Evolutionary conservation across 2,113 vertebrate species (phyloP), one percentile per base, ranked within the genome.

Genomic region (Brachypteracias leptosomus): DNA sequence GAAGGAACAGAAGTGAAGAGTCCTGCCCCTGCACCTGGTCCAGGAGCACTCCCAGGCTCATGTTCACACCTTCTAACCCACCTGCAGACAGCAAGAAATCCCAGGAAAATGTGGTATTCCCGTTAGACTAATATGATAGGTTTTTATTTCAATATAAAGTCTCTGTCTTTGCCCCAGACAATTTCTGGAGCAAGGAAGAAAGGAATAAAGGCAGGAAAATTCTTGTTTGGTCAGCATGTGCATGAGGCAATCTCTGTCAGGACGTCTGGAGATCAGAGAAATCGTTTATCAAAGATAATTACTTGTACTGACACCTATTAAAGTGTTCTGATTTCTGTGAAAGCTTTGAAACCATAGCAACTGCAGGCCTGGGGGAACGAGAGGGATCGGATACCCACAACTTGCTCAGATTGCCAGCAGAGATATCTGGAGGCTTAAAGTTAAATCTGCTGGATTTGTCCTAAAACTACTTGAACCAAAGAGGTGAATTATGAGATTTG

Each of bases 321-420:
- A 94, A 94, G 95, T 52, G 49, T 72, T 91, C 88, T 95, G 90
- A 96, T 97, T 97, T 96, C 94, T 85, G 85, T 75, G 94, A 96
- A 96, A 95, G 92, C 84, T 93, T 83, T 73, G 97, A 97, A 98
- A 96, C 97, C 97, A 98, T 97, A 88, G 97, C 94, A 98, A 98
- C 98, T 36, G 90, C 94, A 84, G 94, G 87, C 63, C 92, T 52
- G 75, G 67, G 94, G 88, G 96, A 96, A 96, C 38, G 62, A 54
- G 94, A 91, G 95, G 96, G 88, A 95, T 8, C 86, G 93, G 55
- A 90, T 57, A 96, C 82, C 44, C 73, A 95, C 79, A 90, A 89
- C 85, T 96, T 95, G 78, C 91, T 95, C 35, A 13, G 21, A 54
- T 70, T 90, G 68, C 87, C 90, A 85, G 91, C 63, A 63, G 83